Evolutionary conservation across 2,113 vertebrate species (phyloP), one percentile per base, ranked within the genome.

Genomic region (Glaucomys volans): DNA sequence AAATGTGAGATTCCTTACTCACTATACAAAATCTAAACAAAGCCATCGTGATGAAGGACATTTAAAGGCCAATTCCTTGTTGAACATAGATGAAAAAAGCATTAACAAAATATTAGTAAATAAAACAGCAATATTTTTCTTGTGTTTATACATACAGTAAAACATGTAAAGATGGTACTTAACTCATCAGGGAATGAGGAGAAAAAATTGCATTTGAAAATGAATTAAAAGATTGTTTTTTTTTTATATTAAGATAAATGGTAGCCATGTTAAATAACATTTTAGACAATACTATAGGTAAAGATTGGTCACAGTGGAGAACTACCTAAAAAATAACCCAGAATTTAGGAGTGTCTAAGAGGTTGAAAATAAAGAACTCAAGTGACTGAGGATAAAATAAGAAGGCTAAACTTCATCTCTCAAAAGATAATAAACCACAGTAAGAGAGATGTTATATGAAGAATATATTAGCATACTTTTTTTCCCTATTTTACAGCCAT

Each of bases 391-490:
- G 64, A 69, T 94, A 83, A 86, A 86, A 76, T 77, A 6, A 95
- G n/a, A 92, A 8, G 0, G 17, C 35, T 17, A 83, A 13, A 64
- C 90, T 37, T 82, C 22, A 62, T 40, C 24, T 95, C n/a, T 74
- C 26, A 8, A 74, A 80, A 86, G 67, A 86, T 13, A 92, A 91
- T 17, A 81, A 32, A 76, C 5, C 5, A 86, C 30, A 93, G 64
- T 67, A 85, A 95, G 5, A 69, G 8, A 84, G 9, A 40, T 8
- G 32, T 13, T 54, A 79, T 69, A 94, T 74, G 47, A 96, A 93
- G 0, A 81, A 42, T 85, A 54, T 85, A 93, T 92, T 95, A 69
- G 42, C 40, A 67, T 90, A 72, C 62, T 94, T 90, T 80, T 8
- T 83, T 50, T n/a, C n/a, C n/a, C 35, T n/a, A 16, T 80, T 59